Percentiles rank a stretch among this genome's conserved stretches.
phyloP scores from a whole-genome alignment of 37 sponge, comb jelly and placozoan genomes.

The Crambe crambe region DNA sequence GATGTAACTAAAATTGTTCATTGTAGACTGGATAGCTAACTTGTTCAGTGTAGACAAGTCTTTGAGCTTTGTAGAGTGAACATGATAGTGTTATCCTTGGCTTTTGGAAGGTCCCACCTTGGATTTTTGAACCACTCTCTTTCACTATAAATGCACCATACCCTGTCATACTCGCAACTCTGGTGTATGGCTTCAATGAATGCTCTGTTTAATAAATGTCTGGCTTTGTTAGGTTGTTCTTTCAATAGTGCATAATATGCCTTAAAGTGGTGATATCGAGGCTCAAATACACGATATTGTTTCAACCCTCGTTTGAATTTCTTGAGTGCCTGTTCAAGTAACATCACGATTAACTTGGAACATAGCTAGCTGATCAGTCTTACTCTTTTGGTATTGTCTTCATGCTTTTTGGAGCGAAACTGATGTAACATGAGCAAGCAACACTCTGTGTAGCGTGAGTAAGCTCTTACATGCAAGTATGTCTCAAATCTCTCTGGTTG shows the following conservation, averaged over 20 bases:
- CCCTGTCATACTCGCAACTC: constrained; percentile 17
- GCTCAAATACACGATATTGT: constrained; percentile 34
- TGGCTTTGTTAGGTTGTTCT: neutral
- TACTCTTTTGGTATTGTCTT: constrained; percentile 20
- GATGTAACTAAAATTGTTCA: too few species aligned
- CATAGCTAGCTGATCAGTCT: too few species aligned
- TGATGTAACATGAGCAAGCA: constrained; percentile 23
- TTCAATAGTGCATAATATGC: constrained; percentile 21
- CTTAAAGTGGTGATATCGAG: constrained; percentile 18
- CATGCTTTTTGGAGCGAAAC: neutral
- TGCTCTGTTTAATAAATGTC: neutral
- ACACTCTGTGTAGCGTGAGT: constrained; percentile 55
- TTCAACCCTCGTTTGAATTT: constrained; percentile 5
- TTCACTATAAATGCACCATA: constrained; percentile 3
- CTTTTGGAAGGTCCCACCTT: too few species aligned
- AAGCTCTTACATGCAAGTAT: constrained; percentile 49
- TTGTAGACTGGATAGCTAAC: too few species aligned
- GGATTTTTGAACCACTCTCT: constrained; percentile 25
- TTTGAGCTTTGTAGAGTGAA: too few species aligned
- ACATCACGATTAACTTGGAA: neutral
- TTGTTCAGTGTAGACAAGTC: too few species aligned
- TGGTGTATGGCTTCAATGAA: neutral
- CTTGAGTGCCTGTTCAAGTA: constrained; percentile 27
- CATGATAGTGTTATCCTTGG: too few species aligned
- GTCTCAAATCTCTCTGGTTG: constrained; percentile 45